Base-by-base conservation (phyloP, 2,888 invertebrate species). In the Napeogenes inachia region DNA sequence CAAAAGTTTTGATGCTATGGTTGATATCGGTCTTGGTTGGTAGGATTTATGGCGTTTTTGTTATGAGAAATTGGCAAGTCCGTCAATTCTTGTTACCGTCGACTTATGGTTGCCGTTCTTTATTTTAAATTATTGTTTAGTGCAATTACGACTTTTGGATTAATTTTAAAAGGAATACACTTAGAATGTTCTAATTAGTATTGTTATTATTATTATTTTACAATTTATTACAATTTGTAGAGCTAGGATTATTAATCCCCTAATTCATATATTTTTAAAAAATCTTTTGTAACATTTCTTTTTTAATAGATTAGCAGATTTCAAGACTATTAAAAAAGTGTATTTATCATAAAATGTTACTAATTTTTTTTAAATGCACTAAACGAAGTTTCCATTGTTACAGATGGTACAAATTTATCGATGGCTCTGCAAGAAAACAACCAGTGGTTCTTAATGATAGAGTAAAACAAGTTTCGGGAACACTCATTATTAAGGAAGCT, bases 361-460 rank as follows among this genome's bases (percentile, higher is more conserved):
- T 56, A 32, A 55, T 12, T 6, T 42, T 21, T n/a, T 21, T 2
- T 13, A 54, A 62, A 38, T 12, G 13, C 30, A 67, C 77, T 88
- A 73, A 89, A 82, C 79, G 57, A 64, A 35, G 74, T 89, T 80
- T 90, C 81, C 73, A 76, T 92, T 92, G 92, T 95, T 95, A 13
- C 94, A 97, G 97, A 92, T 97, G 97, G 97, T 97, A 96, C 88
- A 97, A 97, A 84, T 97, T 97, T 86, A 94, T 96, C 75, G 97
- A 97, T 73, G 96, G 96, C 59, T 95, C 96, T 1, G 93, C 94
- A 4, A 92, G 96, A 60, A 96, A 97, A 80, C 96, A 96, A 81
- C 95, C 96, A n/a, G 97, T 98, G n/a, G 93, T 94, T 46, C 88
- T 97, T 69, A 95, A 96, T 80, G 97, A 97, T 67, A 93, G 98